Base-by-base conservation (phyloP, 2,797 vertebrate genomes). In the Gallinago stenura region DNA sequence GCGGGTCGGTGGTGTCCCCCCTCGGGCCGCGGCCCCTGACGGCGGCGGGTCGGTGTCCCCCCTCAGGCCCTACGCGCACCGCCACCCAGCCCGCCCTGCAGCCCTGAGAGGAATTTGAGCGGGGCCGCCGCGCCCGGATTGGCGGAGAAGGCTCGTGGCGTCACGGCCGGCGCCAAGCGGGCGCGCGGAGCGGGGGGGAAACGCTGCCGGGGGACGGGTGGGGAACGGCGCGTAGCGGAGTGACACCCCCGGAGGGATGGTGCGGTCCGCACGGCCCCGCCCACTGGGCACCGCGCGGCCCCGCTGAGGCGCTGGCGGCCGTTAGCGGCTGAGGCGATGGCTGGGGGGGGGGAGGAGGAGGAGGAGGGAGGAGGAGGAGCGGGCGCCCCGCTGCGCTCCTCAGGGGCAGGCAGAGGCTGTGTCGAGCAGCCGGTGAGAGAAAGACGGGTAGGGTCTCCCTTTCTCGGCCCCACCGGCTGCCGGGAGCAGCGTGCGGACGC, bases 221-320 rank as follows among this genome's bases (percentile, higher is more conserved):
- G 1, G 13, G 33, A 3, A 2, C 13, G 2, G 5, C 3, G 3
- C 3, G 19, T 19, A 15, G 20, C 24, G 35, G 1, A 19, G 0
- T 0, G 28, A 15, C 8, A 7, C 30, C 57, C 15, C 35, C 7
- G 4, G 4, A 3, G 19, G 6, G 28, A 21, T 56, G 62, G 77
- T 56, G 12, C 41, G 3, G n/a, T 7, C 26, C 37, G 30, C 6
- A 5, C 30, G 12, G 45, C 21, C 25, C 26, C 4, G 31, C 30
- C 54, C 31, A 18, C 54, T 15, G 25, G 54, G 71, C 13, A 43
- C 2, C 25, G 25, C n/a, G 30, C 10, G 12, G 12, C 12, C 9
- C 6, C 17, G 22, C 41, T 33, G 41, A 35, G 24, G 54, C 7
- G 54, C 15, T 30, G 21, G 54, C 19, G n/a, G 45, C 31, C 22